Evolutionary conservation across 2,888 invertebrate species (phyloP).

Genomic region (Parnassius orleans): DNA sequence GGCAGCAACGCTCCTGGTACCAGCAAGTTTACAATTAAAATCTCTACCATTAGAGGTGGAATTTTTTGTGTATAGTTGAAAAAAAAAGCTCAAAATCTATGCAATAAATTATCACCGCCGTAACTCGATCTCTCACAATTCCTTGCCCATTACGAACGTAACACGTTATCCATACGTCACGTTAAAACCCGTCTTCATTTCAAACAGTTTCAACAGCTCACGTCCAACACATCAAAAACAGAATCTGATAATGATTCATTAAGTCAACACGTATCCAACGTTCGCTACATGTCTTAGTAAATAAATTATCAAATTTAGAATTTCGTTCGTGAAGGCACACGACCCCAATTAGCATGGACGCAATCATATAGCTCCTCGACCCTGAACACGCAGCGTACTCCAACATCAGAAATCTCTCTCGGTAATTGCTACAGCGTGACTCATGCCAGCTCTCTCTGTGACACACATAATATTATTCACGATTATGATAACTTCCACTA

Average conservation of each 20-base stretch:
- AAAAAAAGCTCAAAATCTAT: too few species aligned
- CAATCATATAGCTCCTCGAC: conserved; percentile 19
- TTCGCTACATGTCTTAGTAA: conserved; percentile 20
- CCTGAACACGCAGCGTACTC: conserved; percentile 10
- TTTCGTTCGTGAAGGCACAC: conserved; percentile 9
- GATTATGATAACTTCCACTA: too few species aligned
- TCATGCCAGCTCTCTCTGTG: conserved; percentile 1
- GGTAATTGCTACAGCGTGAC: conserved; percentile 22
- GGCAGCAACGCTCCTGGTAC: too few species aligned
- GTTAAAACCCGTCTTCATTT: conserved; percentile 16
- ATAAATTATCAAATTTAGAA: conserved; percentile 23
- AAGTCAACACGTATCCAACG: conserved; percentile 23
- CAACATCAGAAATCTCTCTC: conserved; percentile 19
- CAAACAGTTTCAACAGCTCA: conserved; percentile 19
- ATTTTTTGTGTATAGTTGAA: too few species aligned
- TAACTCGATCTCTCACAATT: too few species aligned
- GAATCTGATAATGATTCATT: conserved; percentile 25
- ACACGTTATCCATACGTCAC: conserved; percentile 13
- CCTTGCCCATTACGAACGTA: not conserved
- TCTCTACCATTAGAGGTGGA: too few species aligned
- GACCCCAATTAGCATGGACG: conserved; percentile 26
- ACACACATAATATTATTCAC: too few species aligned
- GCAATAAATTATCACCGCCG: too few species aligned
- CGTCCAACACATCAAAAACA: conserved; percentile 17
- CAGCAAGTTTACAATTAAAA: too few species aligned